phyloP scores from a whole-genome alignment of 2,113 vertebrate genomes.

The Calyptommatus sinebrachiatus region DNA sequence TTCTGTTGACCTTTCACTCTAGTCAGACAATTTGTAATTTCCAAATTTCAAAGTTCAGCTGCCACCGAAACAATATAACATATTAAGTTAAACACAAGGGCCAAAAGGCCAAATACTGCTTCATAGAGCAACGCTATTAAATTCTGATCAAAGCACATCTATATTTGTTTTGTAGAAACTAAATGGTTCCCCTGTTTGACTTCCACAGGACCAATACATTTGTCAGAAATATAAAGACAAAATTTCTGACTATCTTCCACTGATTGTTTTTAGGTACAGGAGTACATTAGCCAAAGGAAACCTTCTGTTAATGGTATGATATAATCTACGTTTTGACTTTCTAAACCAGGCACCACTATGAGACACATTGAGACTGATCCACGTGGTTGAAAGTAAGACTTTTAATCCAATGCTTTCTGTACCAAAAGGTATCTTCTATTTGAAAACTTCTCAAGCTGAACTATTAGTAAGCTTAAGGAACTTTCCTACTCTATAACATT shows the following conservation, averaged over 20 bases:
- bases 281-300: slow-evolving; percentile 40
- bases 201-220: slow-evolving; percentile 32
- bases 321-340: too few relatives aligned
- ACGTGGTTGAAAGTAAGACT: too few relatives aligned
- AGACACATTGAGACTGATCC: too few relatives aligned
- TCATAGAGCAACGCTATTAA: not conserved
- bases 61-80: not conserved
- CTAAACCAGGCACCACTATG: too few relatives aligned
- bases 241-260: not conserved
- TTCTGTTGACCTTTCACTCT: not conserved
- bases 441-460: slow-evolving; percentile 38
- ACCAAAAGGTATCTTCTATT: slow-evolving; percentile 37
- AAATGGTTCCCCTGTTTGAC: not conserved
- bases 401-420: too few relatives aligned
- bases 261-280: slow-evolving; percentile 28
- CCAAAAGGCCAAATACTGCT: not conserved
- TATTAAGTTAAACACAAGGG: not conserved
- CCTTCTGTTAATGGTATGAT: not conserved
- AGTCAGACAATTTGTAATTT: not conserved
- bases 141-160: not conserved
- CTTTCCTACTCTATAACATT: slow-evolving; percentile 32
- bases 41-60: not conserved
- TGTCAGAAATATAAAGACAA: not conserved
- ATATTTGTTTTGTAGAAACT: not conserved
- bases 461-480: slow-evolving; percentile 35